Percentiles rank a stretch among this genome's conserved stretches.
Conservation (phyloP, 2,797 vertebrate genomes). For the Melanogrammus aeglefinus region DNA sequence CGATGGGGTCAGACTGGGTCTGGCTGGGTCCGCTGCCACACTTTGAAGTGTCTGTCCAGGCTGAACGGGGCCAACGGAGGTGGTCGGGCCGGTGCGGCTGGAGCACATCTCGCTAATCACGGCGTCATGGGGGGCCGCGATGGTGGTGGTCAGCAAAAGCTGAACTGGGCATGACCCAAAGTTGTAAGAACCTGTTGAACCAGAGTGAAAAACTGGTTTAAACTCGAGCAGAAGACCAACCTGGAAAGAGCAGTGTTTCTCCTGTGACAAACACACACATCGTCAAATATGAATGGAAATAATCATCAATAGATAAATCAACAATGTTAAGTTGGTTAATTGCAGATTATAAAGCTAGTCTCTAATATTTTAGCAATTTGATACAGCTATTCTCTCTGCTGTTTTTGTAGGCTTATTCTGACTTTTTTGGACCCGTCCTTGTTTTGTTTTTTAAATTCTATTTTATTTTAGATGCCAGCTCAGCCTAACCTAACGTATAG, state of each 20-base stretch:
- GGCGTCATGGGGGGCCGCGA: conserved; percentile 82
- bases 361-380: no score
- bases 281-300: not conserved
- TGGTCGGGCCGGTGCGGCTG: conserved; percentile 61
- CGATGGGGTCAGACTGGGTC: not conserved
- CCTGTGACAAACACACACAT: not conserved
- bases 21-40: conserved; percentile 80
- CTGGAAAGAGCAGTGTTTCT: no score
- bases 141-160: conserved; percentile 81
- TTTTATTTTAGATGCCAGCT: no score
- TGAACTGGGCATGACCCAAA: not conserved
- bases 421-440: no score
- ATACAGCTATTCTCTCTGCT: no score
- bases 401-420: no score
- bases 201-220: not conserved
- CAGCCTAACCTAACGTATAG: no score
- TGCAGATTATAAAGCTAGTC: no score
- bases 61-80: conserved; percentile 81
- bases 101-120: conserved; percentile 85
- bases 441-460: no score
- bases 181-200: not conserved
- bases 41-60: conserved; percentile 88
- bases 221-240: not conserved
- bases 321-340: not conserved
- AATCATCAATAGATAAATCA: not conserved